Conservation (phyloP, 64 coral and sea anemone species). For the Catalaphyllia jardinei region DNA sequence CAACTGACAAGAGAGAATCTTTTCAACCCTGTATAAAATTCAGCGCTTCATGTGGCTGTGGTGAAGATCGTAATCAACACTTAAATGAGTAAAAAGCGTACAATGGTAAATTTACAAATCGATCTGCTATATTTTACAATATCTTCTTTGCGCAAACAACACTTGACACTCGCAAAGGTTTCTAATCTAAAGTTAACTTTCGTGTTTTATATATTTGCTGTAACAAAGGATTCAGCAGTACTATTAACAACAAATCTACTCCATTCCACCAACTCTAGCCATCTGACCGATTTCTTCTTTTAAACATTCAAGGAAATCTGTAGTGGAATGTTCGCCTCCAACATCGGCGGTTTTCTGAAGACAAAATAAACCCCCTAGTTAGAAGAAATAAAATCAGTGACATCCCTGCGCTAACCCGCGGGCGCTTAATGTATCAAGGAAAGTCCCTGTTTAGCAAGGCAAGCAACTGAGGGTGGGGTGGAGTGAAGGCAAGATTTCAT, state of each 20-base stretch:
- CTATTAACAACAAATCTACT: background rate
- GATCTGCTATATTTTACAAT: slow-evolving; percentile 12
- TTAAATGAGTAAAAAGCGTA: background rate
- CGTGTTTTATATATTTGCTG: background rate
- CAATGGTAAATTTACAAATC: slow-evolving; percentile 16
- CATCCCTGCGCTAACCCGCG: no score
- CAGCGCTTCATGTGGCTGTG: background rate
- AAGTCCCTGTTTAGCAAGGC: no score
- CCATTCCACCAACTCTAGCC: background rate
- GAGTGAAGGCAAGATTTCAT: no score
- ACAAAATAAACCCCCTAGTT: background rate
- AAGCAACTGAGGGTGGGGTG: no score
- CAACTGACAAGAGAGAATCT: no score
- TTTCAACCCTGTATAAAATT: no score
- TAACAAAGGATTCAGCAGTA: background rate
- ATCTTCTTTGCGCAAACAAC: background rate
- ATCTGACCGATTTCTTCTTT: slow-evolving; percentile 74
- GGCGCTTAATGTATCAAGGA: no score
- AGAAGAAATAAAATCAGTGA: background rate
- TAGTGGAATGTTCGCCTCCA: slow-evolving; percentile 69
- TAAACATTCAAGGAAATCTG: slow-evolving; percentile 72
- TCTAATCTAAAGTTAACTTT: background rate
- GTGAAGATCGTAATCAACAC: background rate
- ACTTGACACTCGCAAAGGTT: no score
- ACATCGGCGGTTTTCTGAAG: slow-evolving; percentile 76